phyloP scores from a whole-genome alignment of 2,888 invertebrate species.

The Doris montereyensis region DNA sequence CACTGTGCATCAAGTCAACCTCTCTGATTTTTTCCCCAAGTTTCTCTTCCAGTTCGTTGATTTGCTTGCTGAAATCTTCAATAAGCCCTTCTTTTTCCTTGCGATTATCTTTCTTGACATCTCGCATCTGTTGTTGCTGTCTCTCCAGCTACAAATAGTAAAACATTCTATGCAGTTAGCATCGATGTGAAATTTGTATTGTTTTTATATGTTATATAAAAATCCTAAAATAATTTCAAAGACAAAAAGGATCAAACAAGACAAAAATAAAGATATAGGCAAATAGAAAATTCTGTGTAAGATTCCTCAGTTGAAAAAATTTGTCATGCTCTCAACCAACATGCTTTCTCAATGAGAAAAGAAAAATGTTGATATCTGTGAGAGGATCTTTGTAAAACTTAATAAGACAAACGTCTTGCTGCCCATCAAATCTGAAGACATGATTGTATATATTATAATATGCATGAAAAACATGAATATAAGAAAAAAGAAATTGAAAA shows the following conservation, averaged over 20 bases:
- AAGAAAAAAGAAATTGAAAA: neutral
- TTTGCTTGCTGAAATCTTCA: slow-evolving; percentile 70
- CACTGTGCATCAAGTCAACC: slow-evolving; percentile 69
- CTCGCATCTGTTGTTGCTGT: slow-evolving; percentile 65
- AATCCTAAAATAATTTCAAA: neutral
- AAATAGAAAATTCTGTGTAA: too few relatives aligned
- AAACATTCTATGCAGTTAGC: too few relatives aligned
- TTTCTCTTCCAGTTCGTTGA: slow-evolving; percentile 67
- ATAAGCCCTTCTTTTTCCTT: slow-evolving; percentile 69
- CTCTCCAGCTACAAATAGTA: slow-evolving; percentile 61
- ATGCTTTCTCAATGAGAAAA: neutral
- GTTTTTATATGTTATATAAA: neutral
- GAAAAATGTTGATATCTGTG: neutral
- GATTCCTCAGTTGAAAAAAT: too few relatives aligned
- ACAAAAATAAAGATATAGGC: too few relatives aligned
- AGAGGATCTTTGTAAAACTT: neutral
- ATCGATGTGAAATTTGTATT: neutral
- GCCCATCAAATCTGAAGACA: too few relatives aligned
- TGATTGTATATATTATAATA: too few relatives aligned
- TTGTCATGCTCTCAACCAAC: too few relatives aligned
- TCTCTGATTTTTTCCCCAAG: slow-evolving; percentile 68
- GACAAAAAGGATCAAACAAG: neutral
- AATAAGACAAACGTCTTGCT: neutral
- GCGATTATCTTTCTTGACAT: slow-evolving; percentile 65
- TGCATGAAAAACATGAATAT: too few relatives aligned